Conservation (phyloP, 2,888 invertebrate species). For the Microplitis deprimator region DNA sequence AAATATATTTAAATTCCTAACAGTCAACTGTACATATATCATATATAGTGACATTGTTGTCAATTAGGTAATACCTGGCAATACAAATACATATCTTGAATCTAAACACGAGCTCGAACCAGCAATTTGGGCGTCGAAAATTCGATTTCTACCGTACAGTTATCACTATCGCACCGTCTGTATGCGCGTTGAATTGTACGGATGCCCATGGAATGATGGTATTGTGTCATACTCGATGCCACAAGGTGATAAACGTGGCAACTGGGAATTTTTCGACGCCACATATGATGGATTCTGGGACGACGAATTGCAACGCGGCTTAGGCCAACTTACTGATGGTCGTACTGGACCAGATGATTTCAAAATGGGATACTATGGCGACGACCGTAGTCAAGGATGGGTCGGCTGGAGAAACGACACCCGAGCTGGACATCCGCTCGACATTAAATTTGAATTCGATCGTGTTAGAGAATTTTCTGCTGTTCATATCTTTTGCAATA, state of each 20-base stretch:
- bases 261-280: slow-evolving; percentile 86
- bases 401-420: slow-evolving; percentile 92
- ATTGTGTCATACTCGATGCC: slow-evolving; percentile 90
- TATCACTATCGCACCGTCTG: slow-evolving; percentile 88
- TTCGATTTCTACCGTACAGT: slow-evolving; percentile 90
- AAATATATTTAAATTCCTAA: too few species aligned
- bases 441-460: slow-evolving; percentile 87
- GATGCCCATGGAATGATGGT: slow-evolving; percentile 89
- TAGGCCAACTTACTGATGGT: slow-evolving; percentile 90
- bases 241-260: slow-evolving; percentile 86
- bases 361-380: slow-evolving; percentile 77
- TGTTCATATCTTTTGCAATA: slow-evolving; percentile 87
- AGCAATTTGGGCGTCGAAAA: slow-evolving; percentile 87
- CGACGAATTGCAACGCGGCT: slow-evolving; percentile 81
- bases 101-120: slow-evolving; percentile 84
- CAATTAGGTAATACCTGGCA: slow-evolving; percentile 84
- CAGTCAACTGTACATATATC: background rate
- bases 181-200: slow-evolving; percentile 92
- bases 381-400: slow-evolving; percentile 83
- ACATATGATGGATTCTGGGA: slow-evolving; percentile 90
- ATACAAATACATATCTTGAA: slow-evolving; percentile 89
- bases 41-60: background rate
- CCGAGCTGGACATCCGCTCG: slow-evolving; percentile 76
- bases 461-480: slow-evolving; percentile 88
- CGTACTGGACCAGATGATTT: slow-evolving; percentile 84